Conservation (phyloP, 2,888 invertebrate genomes). For the Drosophila quasianomalipes region DNA sequence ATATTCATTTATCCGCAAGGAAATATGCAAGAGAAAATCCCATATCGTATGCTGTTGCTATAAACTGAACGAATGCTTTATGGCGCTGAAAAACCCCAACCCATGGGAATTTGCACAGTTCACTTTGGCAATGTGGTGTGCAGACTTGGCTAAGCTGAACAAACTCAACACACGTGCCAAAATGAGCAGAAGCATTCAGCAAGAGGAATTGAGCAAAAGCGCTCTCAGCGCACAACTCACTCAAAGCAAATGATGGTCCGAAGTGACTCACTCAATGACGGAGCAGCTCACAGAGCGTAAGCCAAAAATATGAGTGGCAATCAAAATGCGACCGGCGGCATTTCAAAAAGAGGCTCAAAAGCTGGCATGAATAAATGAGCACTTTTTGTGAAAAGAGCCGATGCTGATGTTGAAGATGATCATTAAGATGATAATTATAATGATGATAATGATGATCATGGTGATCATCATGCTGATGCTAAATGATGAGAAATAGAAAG, state of each 20-base stretch:
- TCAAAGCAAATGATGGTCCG: not conserved
- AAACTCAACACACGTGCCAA: not conserved
- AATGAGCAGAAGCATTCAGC: not conserved
- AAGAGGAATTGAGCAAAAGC: not conserved
- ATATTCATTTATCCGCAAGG: not conserved
- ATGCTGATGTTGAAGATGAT: not conserved
- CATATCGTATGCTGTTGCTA: constrained; percentile 7
- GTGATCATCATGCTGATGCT: not conserved
- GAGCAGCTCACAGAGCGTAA: not conserved
- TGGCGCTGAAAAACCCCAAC: not conserved
- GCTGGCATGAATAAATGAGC: not conserved
- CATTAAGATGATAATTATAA: not conserved
- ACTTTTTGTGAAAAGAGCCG: not conserved
- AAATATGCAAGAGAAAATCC: constrained; percentile 7
- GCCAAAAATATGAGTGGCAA: not conserved
- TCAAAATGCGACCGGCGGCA: constrained; percentile 1
- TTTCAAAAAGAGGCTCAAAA: not conserved
- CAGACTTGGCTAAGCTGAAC: not conserved
- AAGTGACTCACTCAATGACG: not conserved
- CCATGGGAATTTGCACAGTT: not conserved
- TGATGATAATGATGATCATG: accelerated
- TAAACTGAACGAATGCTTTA: constrained; percentile 1
- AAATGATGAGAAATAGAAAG: not conserved
- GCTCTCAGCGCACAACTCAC: not conserved
- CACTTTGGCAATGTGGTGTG: not conserved